Conservation (phyloP, 2,797 vertebrate species). For the Echeneis naucrates region DNA sequence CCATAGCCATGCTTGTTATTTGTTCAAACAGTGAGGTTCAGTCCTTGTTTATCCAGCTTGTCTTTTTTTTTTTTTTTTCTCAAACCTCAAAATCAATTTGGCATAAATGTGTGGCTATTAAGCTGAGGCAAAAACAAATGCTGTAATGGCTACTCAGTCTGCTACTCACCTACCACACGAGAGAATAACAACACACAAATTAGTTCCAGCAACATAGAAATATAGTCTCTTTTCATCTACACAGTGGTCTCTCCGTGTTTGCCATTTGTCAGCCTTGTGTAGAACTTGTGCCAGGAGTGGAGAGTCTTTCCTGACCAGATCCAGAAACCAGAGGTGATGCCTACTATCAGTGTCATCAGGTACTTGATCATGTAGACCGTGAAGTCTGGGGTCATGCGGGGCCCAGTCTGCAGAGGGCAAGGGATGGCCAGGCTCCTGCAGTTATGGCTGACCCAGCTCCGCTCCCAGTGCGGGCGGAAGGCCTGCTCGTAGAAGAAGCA, state of each 20-base stretch:
- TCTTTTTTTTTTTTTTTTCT: constrained; percentile 63
- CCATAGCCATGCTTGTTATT: constrained; percentile 70
- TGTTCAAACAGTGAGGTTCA: constrained; percentile 68
- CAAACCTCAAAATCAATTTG: constrained; percentile 54
- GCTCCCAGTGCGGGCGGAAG: constrained; percentile 95
- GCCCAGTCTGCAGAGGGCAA: constrained; percentile 89
- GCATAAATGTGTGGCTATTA: constrained; percentile 54
- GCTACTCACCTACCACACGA: constrained; percentile 48
- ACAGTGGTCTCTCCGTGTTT: constrained; percentile 96
- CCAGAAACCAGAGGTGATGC: constrained; percentile 99
- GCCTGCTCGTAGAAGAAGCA: constrained; percentile 99
- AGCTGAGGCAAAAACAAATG: constrained; percentile 49
- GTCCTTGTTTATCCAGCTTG: constrained; percentile 67
- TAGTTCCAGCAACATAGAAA: constrained; percentile 18
- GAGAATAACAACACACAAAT: constrained; percentile 42
- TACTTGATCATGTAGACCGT: constrained; percentile 99
- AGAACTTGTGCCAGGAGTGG: constrained; percentile 97
- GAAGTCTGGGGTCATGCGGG: constrained; percentile 95
- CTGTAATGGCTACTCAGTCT: constrained; percentile 32
- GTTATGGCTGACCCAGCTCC: constrained; percentile 93
- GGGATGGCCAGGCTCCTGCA: constrained; percentile 95
- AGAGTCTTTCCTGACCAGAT: constrained; percentile 99
- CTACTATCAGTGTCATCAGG: constrained; percentile 98
- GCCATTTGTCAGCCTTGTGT: constrained; percentile 91
- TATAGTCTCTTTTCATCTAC: constrained; percentile 65